These are phyloP conservation scores for Tupiocoris notatus DNA, from an alignment of 2,888 invertebrate genomes.

Conservation along the genomic window DNA sequence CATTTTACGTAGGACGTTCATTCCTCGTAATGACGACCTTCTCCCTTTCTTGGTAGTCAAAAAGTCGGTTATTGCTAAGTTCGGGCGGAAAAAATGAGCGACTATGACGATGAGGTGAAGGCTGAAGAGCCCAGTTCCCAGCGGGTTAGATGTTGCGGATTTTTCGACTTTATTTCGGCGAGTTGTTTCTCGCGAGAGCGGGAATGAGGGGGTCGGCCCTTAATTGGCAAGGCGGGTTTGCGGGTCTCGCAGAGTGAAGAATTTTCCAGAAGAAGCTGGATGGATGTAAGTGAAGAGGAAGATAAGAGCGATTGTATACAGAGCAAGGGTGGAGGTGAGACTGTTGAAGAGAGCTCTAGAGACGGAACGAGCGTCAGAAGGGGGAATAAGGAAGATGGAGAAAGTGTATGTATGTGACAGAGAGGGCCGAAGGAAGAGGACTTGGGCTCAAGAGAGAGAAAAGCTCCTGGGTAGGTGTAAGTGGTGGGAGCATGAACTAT, in stretches of 20 bases:
- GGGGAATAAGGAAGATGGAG: background rate
- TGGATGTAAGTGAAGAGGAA: background rate
- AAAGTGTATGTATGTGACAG: no score
- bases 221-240: background rate
- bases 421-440: background rate
- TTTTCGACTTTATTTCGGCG: slow-evolving; percentile 13
- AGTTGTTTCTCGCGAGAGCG: background rate
- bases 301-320: background rate
- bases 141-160: slow-evolving; percentile 18
- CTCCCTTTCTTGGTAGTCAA: no score
- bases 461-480: background rate
- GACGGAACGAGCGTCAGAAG: background rate
- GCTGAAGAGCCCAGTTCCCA: no score
- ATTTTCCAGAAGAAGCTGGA: background rate
- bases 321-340: background rate
- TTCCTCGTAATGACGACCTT: no score
- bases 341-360: background rate
- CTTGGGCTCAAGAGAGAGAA: background rate
- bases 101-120: no score
- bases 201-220: background rate
- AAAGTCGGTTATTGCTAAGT: no score
- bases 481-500: slow-evolving; percentile 27
- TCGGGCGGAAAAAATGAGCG: no score
- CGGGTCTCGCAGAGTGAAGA: background rate
- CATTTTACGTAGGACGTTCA: no score